phyloP scores from a whole-genome alignment of 2,113 vertebrate species.

The Oceanites oceanicus region DNA sequence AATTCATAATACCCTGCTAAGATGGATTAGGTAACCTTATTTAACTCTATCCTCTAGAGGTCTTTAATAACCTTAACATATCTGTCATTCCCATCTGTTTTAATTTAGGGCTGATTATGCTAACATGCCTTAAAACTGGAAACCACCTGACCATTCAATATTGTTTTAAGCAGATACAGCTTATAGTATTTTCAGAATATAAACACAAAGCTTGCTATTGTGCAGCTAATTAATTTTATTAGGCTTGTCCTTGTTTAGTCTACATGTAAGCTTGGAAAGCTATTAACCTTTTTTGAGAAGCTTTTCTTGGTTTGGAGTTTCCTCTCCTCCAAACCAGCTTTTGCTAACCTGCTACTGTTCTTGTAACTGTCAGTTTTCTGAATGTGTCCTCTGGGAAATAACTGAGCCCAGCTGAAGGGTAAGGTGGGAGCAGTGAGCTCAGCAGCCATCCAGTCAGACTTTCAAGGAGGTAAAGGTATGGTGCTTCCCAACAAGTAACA shows the following conservation, averaged over 20 bases:
- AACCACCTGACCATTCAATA: constrained; percentile 57
- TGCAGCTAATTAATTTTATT: constrained; percentile 54
- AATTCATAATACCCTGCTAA: constrained; percentile 56
- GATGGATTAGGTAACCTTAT: constrained; percentile 64
- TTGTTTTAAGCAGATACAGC: constrained; percentile 28
- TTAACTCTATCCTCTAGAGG: constrained; percentile 55
- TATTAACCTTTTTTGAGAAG: constrained; percentile 40
- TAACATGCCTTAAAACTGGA: constrained; percentile 13
- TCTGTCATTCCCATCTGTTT: constrained; percentile 72
- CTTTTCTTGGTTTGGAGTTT: constrained; percentile 4
- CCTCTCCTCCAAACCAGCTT: constrained; percentile 4
- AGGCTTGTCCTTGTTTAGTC: constrained; percentile 28
- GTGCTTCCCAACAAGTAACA: neutral
- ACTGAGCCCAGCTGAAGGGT: constrained; percentile 37
- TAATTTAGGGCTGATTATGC: constrained; percentile 71
- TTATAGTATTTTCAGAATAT: constrained; percentile 19
- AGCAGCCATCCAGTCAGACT: neutral
- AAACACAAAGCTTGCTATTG: constrained; percentile 50
- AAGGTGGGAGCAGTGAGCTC: constrained; percentile 7
- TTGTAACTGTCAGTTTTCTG: constrained; percentile 1
- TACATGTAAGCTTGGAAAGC: constrained; percentile 27
- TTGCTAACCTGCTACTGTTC: constrained; percentile 10
- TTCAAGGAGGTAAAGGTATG: neutral
- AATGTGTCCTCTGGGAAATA: constrained; percentile 21
- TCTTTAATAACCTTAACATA: constrained; percentile 75